These are phyloP conservation scores for Enteromius paludinosus DNA, from an alignment of 2,797 vertebrate species.

Conservation along the genomic window DNA sequence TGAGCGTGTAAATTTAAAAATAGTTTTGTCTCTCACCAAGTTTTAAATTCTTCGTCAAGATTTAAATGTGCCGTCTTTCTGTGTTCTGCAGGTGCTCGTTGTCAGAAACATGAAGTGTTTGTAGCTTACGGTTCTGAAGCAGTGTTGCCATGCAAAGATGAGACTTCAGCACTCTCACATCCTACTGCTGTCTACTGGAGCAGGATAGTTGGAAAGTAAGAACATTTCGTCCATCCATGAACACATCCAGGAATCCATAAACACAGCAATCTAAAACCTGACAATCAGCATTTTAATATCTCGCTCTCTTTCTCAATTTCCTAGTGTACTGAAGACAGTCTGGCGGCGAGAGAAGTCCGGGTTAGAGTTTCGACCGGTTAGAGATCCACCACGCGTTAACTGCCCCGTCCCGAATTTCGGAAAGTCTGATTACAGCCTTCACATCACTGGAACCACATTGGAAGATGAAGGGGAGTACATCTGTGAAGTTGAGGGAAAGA, in stretches of 20 bases:
- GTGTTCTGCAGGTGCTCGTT: conserved; percentile 21
- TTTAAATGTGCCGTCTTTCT: conserved; percentile 17
- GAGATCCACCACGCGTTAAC: conserved; percentile 6
- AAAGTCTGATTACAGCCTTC: conserved; percentile 69
- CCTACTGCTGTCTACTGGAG: conserved; percentile 50
- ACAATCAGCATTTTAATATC: background rate
- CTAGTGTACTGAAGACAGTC: conserved; percentile 66
- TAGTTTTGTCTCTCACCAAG: background rate
- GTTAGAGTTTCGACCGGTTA: conserved; percentile 70
- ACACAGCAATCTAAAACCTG: background rate
- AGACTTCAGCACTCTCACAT: background rate
- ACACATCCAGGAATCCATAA: background rate
- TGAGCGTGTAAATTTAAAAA: conserved; percentile 54
- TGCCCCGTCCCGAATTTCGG: conserved; percentile 64
- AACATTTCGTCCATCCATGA: background rate
- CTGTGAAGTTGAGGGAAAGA: conserved; percentile 58
- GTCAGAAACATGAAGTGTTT: conserved; percentile 34
- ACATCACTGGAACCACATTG: conserved; percentile 63
- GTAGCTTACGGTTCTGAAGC: conserved; percentile 51
- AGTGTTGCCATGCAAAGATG: conserved; percentile 49
- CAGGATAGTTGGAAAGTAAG: conserved; percentile 33
- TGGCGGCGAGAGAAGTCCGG: conserved; percentile 75
- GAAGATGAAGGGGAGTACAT: conserved; percentile 72
- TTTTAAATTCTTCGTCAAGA: background rate
- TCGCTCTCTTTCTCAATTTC: background rate